Evolutionary conservation across 2,797 vertebrate genomes (phyloP), one percentile per base, ranked within the genome.

Genomic region (Danio kyathit): DNA sequence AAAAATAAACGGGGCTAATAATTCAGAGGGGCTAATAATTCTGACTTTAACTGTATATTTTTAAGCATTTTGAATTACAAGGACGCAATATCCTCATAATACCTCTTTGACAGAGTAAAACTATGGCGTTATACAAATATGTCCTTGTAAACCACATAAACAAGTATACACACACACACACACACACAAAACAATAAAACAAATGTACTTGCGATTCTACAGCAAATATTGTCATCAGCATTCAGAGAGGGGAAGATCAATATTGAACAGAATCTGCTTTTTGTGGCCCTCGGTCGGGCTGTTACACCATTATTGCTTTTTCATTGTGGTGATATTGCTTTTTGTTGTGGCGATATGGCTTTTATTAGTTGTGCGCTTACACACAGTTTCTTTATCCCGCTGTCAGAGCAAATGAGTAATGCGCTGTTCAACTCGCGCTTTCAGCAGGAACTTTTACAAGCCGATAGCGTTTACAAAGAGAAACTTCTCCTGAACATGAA

Each of bases 261-360:
- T 69, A 38, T 60, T 49, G 60, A 67, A 54, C 11, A 46, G 52
- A 76, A 66, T 76, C 76, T 38, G 19, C 80, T 77, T 83, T 86
- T 71, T 77, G 76, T 76, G 78, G 64, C 69, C 69, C 83, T 84
- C 79, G 9, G 21, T 56, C 65, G 44, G 46, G 78, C 64, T 74
- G 74, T 79, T 78, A 69, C 41, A 43, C 63, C 43, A 10, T 44
- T 81, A 78, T 83, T 81, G 67, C 84, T 70, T 79, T 81, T 83
- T 74, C 73, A 71, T 89, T 88, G 78, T 76, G 82, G 6, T 16
- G 51, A 81, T 87, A 91, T 90, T 90, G 82, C 83, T 84, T 88
- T 85, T 84, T 89, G 80, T 80, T 74, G 52, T 5, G 1, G 19
- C 14, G 52, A 88, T 86, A 89, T 83, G 79, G 65, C 79, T 87